Evolutionary conservation across 2,888 invertebrate species (phyloP), one percentile per base, ranked within the genome.

Genomic region (Bembecia ichneumoniformis): DNA sequence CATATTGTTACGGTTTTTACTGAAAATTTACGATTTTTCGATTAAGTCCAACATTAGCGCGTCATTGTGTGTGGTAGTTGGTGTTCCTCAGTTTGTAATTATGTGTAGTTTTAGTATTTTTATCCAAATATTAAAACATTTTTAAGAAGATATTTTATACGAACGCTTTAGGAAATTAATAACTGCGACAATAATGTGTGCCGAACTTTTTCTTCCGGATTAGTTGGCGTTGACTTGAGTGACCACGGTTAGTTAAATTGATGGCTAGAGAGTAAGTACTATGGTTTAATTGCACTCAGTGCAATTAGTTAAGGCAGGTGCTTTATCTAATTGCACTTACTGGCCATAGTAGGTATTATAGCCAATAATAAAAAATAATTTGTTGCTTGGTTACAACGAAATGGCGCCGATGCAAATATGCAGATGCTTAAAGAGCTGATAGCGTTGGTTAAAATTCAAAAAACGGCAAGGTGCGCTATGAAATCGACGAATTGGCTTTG

Each of bases 151-250:
- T 78, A 79, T 81, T 79, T 81, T 78, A 63, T 77, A 79, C 61
- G 55, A 66, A 70, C 70, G 68, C 75, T 74, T 70, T 78, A 71
- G 73, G 71, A 56, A 72, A 70, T 58, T 70, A 70, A 66, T 54
- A 76, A 77, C 71, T 75, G 78, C 78, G 87, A 83, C 82, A 84
- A 87, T 87, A 87, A 87, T 87, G 87, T 71, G 78, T 82, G 84
- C 78, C 76, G 82, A 80, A 77, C 74, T 74, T 73, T 78, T 79
- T 82, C 77, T 82, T 82, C 80, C 79, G 60, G 82, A 80, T 63
- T 83, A 76, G 78, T 68, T 73, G 68, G 66, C 68, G 71, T 65
- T 70, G 7, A 5, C 71, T 77, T 76, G 78, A 79, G 79, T 83
- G 82, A 82, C 71, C 81, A 82, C 84, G 86, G 87, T 87, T 68